phyloP scores from a whole-genome alignment of 1,140 invertebrate genomes.

The Epicauta chinensis region DNA sequence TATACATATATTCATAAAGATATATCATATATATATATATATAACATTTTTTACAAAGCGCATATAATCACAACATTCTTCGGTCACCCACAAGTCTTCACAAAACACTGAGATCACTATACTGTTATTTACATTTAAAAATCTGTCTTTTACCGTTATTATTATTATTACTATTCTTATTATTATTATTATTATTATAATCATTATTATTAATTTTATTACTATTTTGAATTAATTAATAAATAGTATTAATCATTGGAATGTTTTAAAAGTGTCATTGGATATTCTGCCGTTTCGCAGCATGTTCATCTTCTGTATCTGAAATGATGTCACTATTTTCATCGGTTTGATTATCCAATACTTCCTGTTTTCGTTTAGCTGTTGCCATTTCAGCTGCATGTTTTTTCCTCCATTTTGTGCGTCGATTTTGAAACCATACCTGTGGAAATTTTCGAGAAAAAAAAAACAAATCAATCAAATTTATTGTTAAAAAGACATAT shows the following conservation, averaged over 20 bases:
- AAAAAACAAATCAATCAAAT: too few relatives aligned
- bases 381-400: conserved; percentile 99
- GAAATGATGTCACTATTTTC: conserved; percentile 43
- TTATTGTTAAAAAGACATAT: too few relatives aligned
- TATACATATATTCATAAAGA: conserved; percentile 30
- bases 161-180: conserved; percentile 2
- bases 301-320: conserved; percentile 40
- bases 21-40: conserved; percentile 23
- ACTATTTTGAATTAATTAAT: conserved; percentile 6
- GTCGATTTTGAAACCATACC: conserved; percentile 99
- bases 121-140: conserved; percentile 20
- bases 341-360: conserved; percentile 63
- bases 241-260: background rate
- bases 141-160: conserved; percentile 5
- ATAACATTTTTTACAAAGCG: conserved; percentile 35
- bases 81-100: conserved; percentile 20
- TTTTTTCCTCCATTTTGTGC: conserved; percentile 99
- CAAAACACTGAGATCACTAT: conserved; percentile 35
- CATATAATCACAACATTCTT: conserved; percentile 8
- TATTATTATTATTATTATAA: background rate
- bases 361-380: conserved; percentile 93
- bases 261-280: conserved; percentile 30
- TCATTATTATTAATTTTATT: conserved; percentile 1
- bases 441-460: too few relatives aligned
- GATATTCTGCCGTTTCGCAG: conserved; percentile 38